phyloP scores from a whole-genome alignment of 1,140 invertebrate species.

The Lordiphosa collinella region DNA sequence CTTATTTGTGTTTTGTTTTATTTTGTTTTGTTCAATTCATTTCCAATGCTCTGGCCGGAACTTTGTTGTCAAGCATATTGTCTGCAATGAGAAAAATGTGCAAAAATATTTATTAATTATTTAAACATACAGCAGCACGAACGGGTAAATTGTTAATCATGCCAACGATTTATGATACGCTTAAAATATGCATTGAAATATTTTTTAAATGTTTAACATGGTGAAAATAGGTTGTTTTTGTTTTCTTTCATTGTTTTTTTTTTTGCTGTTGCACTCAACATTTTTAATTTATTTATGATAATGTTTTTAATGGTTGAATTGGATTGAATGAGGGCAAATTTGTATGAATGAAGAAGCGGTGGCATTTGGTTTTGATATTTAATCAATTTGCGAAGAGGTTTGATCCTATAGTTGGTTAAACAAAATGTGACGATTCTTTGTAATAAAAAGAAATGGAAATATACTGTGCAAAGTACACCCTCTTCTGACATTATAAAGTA shows the following conservation, averaged over 20 bases:
- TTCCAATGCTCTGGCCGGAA: constrained; percentile 56
- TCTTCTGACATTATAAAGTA: too few species aligned
- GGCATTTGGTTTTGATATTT: not conserved
- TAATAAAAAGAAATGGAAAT: too few species aligned
- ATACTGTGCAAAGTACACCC: too few species aligned
- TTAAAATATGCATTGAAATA: constrained; percentile 57
- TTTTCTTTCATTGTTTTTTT: constrained; percentile 6
- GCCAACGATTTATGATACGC: constrained; percentile 61
- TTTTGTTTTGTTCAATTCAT: constrained; percentile 37
- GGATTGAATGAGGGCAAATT: constrained; percentile 2
- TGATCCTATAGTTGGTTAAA: too few species aligned
- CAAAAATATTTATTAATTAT: constrained; percentile 48
- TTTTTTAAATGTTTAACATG: constrained; percentile 5
- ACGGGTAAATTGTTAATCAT: constrained; percentile 61
- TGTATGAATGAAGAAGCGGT: not conserved
- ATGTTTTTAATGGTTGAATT: constrained; percentile 52
- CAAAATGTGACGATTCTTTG: too few species aligned
- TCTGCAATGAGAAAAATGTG: constrained; percentile 51
- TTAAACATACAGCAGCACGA: constrained; percentile 28
- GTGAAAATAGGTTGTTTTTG: constrained; percentile 3
- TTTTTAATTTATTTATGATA: constrained; percentile 65
- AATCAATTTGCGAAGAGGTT: not conserved
- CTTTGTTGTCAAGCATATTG: constrained; percentile 71
- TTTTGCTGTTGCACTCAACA: constrained; percentile 11
- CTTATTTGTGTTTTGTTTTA: constrained; percentile 34